Conservation (phyloP, 2,797 vertebrate genomes). For the Coreius guichenoti region DNA sequence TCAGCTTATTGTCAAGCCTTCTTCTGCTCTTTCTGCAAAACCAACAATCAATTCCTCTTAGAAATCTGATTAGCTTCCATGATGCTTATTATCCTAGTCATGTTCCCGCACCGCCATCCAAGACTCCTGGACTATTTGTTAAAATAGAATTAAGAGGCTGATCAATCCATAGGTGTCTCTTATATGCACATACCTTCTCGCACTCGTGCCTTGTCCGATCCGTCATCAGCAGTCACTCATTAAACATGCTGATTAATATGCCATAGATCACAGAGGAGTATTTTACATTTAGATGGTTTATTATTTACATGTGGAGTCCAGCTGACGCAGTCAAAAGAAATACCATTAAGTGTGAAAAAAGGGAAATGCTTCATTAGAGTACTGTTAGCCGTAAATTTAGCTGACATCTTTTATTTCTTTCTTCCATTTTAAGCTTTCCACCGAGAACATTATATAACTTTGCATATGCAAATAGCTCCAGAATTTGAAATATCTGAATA, state of each 20-base stretch:
- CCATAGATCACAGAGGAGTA: constrained; percentile 82
- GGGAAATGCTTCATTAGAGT: constrained; percentile 2
- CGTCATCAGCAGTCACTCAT: constrained; percentile 87
- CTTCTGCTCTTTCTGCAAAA: constrained; percentile 92
- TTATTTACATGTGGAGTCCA: constrained; percentile 83
- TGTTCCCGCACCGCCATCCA: constrained; percentile 90
- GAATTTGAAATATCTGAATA: not conserved
- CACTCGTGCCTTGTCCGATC: constrained; percentile 76
- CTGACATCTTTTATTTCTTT: not conserved
- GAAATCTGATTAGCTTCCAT: constrained; percentile 99
- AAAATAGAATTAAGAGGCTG: constrained; percentile 94
- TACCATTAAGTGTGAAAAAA: constrained; percentile 61
- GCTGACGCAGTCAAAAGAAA: constrained; percentile 73
- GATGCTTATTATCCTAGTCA: constrained; percentile 99
- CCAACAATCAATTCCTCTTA: constrained; percentile 99
- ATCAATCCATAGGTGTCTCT: constrained; percentile 96
- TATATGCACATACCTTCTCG: constrained; percentile 84
- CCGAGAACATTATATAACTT: constrained; percentile 41
- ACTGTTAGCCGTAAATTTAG: not conserved
- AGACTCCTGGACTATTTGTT: constrained; percentile 91
- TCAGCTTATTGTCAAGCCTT: constrained; percentile 99
- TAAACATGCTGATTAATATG: constrained; percentile 91
- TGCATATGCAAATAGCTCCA: constrained; percentile 5
- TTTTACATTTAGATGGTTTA: constrained; percentile 89
- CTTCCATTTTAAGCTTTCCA: not conserved